Evolutionary conservation across 2,797 vertebrate genomes (phyloP).

Genomic region (Psittacula derbiana): DNA sequence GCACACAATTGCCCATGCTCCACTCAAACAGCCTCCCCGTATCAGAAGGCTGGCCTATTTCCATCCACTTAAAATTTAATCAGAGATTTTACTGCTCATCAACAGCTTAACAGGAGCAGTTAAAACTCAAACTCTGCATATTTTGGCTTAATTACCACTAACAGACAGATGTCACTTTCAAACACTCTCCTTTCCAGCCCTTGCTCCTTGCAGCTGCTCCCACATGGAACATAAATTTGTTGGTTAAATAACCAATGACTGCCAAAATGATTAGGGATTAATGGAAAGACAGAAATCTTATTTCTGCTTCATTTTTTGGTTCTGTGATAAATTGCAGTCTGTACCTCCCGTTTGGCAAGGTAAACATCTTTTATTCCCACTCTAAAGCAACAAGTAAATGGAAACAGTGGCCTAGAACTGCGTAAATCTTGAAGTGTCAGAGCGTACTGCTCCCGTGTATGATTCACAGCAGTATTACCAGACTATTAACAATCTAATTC

Average conservation of each 20-base stretch:
- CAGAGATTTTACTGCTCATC: conserved; percentile 79
- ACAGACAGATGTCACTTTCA: conserved; percentile 75
- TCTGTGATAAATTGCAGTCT: neutral
- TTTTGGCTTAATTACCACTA: conserved; percentile 71
- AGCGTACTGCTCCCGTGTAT: fast-evolving
- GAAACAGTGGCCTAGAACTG: neutral
- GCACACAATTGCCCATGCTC: conserved; percentile 9
- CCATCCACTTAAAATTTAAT: conserved; percentile 76
- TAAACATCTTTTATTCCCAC: neutral
- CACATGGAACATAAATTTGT: conserved; percentile 24
- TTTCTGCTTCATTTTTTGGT: conserved; percentile 46
- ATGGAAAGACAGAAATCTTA: conserved; percentile 12
- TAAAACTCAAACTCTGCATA: conserved; percentile 70
- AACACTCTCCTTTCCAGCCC: neutral
- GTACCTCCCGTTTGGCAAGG: neutral
- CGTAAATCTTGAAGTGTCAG: neutral
- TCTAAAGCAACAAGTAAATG: neutral
- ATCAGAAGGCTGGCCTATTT: conserved; percentile 62
- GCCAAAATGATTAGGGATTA: conserved; percentile 50
- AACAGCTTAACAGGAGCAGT: conserved; percentile 73
- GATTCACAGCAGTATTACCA: neutral
- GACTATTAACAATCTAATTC: neutral
- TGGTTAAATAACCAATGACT: conserved; percentile 53
- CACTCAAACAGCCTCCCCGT: conserved; percentile 46
- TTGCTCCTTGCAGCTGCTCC: conserved; percentile 48